Evolutionary conservation across 2,113 vertebrate genomes (phyloP).

Genomic region (Anhinga anhinga): DNA sequence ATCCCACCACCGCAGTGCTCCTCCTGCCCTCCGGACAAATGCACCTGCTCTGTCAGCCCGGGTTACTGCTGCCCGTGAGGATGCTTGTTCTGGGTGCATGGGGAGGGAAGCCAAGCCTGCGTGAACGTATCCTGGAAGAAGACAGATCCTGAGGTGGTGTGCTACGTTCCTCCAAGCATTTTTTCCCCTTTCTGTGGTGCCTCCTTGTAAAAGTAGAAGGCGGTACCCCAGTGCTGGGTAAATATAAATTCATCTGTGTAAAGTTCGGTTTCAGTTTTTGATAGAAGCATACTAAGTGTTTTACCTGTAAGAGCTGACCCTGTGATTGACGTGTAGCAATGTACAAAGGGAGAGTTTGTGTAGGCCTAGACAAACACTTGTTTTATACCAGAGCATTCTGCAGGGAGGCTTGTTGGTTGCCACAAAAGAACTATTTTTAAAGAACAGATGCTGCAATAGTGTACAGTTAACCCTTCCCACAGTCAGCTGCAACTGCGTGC

Average conservation of each 20-base stretch:
- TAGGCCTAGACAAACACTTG: neutral
- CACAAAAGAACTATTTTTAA: neutral
- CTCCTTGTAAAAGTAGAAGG: neutral
- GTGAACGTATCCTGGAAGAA: neutral
- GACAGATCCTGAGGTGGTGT: neutral
- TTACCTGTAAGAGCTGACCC: neutral
- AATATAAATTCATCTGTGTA: neutral
- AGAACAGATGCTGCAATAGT: neutral
- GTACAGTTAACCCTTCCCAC: neutral
- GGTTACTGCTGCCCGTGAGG: neutral
- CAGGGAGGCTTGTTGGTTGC: neutral
- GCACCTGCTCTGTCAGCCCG: rapidly evolving
- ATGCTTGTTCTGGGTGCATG: too few relatives aligned
- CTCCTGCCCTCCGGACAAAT: neutral
- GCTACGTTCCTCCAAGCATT: neutral
- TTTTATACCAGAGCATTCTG: neutral
- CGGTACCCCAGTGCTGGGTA: neutral
- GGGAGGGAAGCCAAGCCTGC: neutral
- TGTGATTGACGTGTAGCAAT: neutral
- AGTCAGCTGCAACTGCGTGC: neutral
- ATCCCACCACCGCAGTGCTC: neutral
- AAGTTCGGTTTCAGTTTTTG: neutral
- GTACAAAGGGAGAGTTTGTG: neutral
- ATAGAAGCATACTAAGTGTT: neutral
- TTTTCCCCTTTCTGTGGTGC: neutral